Evolutionary conservation across 2,797 vertebrate species (phyloP).

Genomic region (Crocidura indochinensis): DNA sequence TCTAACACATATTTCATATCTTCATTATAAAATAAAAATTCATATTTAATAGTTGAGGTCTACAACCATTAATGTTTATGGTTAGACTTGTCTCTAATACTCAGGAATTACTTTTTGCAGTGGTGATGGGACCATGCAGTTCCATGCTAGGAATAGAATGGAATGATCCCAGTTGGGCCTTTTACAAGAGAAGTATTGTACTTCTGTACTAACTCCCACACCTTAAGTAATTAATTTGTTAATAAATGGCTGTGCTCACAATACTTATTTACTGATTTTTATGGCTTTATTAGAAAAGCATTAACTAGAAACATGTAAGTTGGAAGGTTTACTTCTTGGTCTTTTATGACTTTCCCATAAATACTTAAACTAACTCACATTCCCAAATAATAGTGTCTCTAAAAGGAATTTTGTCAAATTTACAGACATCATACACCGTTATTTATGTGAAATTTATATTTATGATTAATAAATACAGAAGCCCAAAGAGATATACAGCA

Average conservation of each 20-base stretch:
- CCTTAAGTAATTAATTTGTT: neutral
- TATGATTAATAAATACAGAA: neutral
- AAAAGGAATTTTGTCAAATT: neutral
- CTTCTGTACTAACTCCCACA: too few species aligned
- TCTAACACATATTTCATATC: too few species aligned
- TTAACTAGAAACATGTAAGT: neutral
- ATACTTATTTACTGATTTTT: neutral
- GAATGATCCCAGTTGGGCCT: too few species aligned
- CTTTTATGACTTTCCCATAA: neutral
- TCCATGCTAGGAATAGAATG: too few species aligned
- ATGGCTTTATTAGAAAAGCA: neutral
- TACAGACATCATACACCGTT: neutral
- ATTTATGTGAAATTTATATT: neutral
- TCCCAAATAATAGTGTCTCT: neutral
- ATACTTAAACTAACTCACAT: slow-evolving; percentile 17
- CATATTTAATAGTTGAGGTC: too few species aligned
- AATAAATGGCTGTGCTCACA: neutral
- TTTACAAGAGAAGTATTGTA: too few species aligned
- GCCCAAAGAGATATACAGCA: too few species aligned
- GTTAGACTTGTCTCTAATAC: too few species aligned
- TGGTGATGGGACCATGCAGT: too few species aligned
- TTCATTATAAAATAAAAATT: too few species aligned
- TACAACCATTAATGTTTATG: too few species aligned
- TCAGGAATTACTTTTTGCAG: too few species aligned
- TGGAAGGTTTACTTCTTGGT: neutral